Evolutionary conservation across 2,113 vertebrate species (phyloP).

Genomic region (Balaeniceps rex): DNA sequence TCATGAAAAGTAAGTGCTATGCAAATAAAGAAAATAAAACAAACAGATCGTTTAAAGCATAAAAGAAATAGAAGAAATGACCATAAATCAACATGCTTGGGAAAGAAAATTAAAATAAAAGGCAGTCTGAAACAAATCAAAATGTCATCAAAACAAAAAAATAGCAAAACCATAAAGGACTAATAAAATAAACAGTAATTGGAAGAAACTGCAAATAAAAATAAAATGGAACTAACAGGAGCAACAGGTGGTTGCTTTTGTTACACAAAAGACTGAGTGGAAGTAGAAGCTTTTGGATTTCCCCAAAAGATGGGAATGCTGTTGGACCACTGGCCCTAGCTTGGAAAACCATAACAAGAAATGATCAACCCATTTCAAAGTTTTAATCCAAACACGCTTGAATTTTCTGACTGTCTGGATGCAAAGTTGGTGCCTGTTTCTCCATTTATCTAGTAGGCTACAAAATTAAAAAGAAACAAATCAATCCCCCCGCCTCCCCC

Average conservation of each 20-base stretch:
- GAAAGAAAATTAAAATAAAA: slow-evolving; percentile 39
- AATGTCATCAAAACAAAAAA: slow-evolving; percentile 18
- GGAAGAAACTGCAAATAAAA: slow-evolving; percentile 25
- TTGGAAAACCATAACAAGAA: background rate
- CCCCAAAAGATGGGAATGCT: background rate
- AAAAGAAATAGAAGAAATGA: slow-evolving; percentile 14
- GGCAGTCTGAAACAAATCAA: slow-evolving; percentile 34
- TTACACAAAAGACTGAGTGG: background rate
- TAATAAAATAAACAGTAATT: slow-evolving; percentile 25
- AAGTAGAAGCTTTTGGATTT: background rate
- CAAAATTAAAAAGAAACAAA: background rate
- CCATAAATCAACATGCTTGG: background rate
- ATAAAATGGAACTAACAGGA: background rate
- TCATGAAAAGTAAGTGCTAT: slow-evolving; percentile 49
- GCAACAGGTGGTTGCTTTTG: background rate
- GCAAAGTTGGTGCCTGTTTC: background rate
- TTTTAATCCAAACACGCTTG: background rate
- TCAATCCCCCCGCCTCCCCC: rapidly evolving
- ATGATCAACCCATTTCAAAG: background rate
- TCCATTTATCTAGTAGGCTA: background rate
- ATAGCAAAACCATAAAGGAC: background rate
- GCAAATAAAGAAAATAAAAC: slow-evolving; percentile 55
- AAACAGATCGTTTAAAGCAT: slow-evolving; percentile 40
- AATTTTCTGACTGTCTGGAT: background rate
- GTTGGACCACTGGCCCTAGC: background rate